Conservation (phyloP, 2,888 invertebrate species). For the Furcula furcula region DNA sequence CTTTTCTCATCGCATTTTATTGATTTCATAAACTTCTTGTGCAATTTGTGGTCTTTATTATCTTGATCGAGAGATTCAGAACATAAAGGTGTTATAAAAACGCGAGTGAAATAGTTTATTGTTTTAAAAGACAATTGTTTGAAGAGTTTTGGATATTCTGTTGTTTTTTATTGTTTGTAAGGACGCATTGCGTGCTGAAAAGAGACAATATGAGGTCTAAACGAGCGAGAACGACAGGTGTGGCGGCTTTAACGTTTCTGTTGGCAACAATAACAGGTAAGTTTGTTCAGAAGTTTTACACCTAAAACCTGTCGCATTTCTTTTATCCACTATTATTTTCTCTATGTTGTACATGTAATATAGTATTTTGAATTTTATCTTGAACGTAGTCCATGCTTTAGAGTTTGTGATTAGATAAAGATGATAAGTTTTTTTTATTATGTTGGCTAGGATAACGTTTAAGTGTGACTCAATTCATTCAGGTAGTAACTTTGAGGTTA, state of each 20-base stretch:
- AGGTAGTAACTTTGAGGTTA: constrained; percentile 37
- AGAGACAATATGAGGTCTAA: constrained; percentile 74
- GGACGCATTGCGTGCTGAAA: constrained; percentile 65
- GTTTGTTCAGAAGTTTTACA: constrained; percentile 25
- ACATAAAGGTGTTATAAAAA: constrained; percentile 63
- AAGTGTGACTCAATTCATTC: constrained; percentile 38
- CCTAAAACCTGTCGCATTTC: no score
- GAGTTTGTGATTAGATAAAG: background rate
- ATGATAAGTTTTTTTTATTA: constrained; percentile 18
- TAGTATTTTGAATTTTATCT: no score
- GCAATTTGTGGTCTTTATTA: constrained; percentile 64
- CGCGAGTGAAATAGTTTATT: constrained; percentile 70
- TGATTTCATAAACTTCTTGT: constrained; percentile 53
- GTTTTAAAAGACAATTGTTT: constrained; percentile 63
- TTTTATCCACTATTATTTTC: no score
- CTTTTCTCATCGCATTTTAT: constrained; percentile 41
- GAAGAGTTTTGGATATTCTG: constrained; percentile 58
- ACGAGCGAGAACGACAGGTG: constrained; percentile 74
- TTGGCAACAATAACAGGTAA: constrained; percentile 75
- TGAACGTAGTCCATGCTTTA: no score
- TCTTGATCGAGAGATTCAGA: constrained; percentile 60
- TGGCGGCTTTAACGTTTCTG: constrained; percentile 68
- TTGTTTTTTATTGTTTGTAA: constrained; percentile 63
- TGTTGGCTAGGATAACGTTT: constrained; percentile 28
- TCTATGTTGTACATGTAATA: no score